phyloP scores from a whole-genome alignment of 1,140 invertebrate species.

The Pseudomyrmex cubaensis region DNA sequence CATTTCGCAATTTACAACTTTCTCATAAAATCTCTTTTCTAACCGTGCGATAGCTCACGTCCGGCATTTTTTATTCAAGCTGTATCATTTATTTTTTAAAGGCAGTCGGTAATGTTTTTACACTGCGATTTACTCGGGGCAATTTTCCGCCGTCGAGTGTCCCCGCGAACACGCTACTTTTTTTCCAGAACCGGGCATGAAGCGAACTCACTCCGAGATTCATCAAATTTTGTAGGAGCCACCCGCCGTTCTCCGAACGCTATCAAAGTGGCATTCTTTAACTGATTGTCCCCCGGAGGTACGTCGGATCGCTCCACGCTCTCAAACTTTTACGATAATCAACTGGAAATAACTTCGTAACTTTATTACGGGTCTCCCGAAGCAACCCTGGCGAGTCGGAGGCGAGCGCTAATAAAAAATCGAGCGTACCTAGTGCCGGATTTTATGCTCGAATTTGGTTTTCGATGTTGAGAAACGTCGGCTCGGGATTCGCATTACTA shows the following conservation, averaged over 20 bases:
- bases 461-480: constrained; percentile 41
- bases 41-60: constrained; percentile 34
- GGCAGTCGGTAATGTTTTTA: constrained; percentile 48
- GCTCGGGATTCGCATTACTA: constrained; percentile 12
- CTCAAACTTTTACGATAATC: constrained; percentile 79
- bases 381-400: constrained; percentile 12
- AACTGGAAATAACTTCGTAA: constrained; percentile 79
- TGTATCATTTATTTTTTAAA: constrained; percentile 47
- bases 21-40: constrained; percentile 40
- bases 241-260: constrained; percentile 67
- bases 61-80: constrained; percentile 23
- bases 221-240: constrained; percentile 74
- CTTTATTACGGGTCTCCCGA: constrained; percentile 75
- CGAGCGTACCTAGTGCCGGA: constrained; percentile 48
- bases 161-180: constrained; percentile 46
- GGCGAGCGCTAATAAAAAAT: constrained; percentile 63
- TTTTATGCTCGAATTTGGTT: constrained; percentile 60
- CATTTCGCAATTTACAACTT: constrained; percentile 55
- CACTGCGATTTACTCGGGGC: constrained; percentile 30
- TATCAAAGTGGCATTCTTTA: constrained; percentile 79
- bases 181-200: constrained; percentile 16
- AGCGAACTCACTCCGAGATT: constrained; percentile 63
- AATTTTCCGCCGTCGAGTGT: constrained; percentile 57
- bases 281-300: constrained; percentile 78
- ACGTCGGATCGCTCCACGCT: constrained; percentile 70